Evolutionary conservation across 2,113 vertebrate species (phyloP), one percentile per base, ranked within the genome.

Genomic region (Morone chrysops): DNA sequence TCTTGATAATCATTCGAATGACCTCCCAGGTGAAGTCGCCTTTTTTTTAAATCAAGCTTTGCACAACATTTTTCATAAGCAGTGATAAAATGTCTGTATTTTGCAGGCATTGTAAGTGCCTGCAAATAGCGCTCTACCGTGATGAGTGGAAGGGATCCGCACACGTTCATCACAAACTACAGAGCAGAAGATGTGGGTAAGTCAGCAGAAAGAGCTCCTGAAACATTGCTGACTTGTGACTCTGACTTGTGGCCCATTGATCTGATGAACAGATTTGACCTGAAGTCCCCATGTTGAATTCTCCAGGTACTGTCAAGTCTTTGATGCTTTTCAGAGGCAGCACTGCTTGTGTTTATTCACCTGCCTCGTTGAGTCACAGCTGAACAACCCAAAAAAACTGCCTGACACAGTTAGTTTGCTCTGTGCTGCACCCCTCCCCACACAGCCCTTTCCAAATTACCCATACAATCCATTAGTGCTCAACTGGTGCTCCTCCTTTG

Each of bases 121-220:
- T 50, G 48, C 10, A 73, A 36, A 70, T 31, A 70, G 16, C 85
- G 0, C 40, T 75, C 22, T 25, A 57, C 14, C 87, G 63, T 38
- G 70, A 96, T 95, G 95, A 93, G 80, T 93, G 92, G 90, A 82
- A 92, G 22, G 82, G 87, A 94, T 69, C 66, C 63, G 53, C 90
- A 70, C 72, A 68, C 57, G 0, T 91, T 95, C 63, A 69, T 87
- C 83, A 92, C 92, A 70, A 84, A 62, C 78, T 81, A 57, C 65
- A 93, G 90, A 87, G 89, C 75, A 41, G 86, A 88, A 81, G 92
- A 87, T 80, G 81, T 67, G 87, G 96, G 96, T 98, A 95, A 80
- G 90, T 83, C 60, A 54, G 36, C 73, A 63, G 45, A 69, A 81
- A 82, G 17, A 60, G 9, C 8, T 22, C 56, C 31, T 84, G 43